Base-by-base conservation (phyloP, 2,888 invertebrate species). In the Nemoura dubitans region DNA sequence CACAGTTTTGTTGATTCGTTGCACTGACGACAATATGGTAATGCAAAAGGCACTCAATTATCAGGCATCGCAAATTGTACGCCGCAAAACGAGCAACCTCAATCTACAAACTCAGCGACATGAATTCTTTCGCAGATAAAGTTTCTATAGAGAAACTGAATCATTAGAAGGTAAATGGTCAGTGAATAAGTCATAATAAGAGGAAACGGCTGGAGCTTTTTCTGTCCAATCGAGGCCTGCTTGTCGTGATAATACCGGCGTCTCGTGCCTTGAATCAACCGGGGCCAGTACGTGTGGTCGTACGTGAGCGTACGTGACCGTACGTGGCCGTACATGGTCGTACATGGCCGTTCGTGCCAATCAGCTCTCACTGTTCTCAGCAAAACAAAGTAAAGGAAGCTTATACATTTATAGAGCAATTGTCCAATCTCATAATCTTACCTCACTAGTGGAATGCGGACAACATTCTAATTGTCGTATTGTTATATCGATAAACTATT, bases 121-220 rank as follows among this genome's bases (percentile, higher is more conserved):
- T 21, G 59, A 59, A 1, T 59, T 59, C 59, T 59, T 59, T 21
- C 14, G n/a, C 14, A 21, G 59, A 59, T 59, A 59, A 59, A 59
- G 16, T 59, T 59, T 3, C 21, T 59, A 59, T 59, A 59, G 21
- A 59, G 59, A 10, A 21, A 59, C 59, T 21, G 59, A 59, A 59
- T 59, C 59, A 59, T 59, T 59, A 59, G 59, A 59, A 59, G 59
- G 59, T 59, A 59, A 59, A 59, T 59, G 59, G 59, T 59, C 59
- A 59, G 59, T 59, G 59, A 59, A 59, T 59, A 59, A 59, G 59
- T 59, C 59, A 59, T 59, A 59, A 59, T 59, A 59, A 59, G 59
- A 59, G 59, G 14, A 14, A 59, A 59, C 21, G 21, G 1, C 59
- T 3, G 6, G 16, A 3, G 59, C 59, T 59, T 59, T 59, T 59